Percentiles rank a stretch among this genome's conserved stretches.
phyloP scores from a whole-genome alignment of 1,140 invertebrate species.

The Frieseomelitta varia region DNA sequence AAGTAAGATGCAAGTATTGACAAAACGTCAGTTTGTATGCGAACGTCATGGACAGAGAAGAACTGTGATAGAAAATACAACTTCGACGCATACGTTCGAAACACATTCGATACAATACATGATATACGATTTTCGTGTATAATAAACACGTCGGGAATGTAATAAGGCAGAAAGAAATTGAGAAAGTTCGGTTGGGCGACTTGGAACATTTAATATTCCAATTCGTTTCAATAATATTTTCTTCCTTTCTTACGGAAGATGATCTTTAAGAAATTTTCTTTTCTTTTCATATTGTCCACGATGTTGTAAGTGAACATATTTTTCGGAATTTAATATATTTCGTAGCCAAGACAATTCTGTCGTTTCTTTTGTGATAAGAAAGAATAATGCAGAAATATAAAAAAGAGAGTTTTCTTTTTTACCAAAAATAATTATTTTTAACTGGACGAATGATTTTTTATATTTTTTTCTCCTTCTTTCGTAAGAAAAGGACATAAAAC shows the following conservation, averaged over 20 bases:
- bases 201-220: background rate
- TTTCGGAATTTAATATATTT: too few relatives aligned
- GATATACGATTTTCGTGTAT: background rate
- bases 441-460: too few relatives aligned
- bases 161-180: background rate
- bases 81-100: background rate
- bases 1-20: background rate
- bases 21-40: background rate
- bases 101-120: background rate
- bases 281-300: background rate
- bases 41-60: conserved; percentile 2
- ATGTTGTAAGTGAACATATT: background rate
- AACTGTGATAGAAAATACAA: background rate
- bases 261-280: background rate
- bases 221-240: background rate
- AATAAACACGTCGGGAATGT: background rate
- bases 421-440: too few relatives aligned
- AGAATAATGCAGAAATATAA: too few relatives aligned
- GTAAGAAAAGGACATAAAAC: too few relatives aligned
- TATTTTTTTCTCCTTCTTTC: too few relatives aligned
- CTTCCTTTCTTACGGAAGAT: background rate
- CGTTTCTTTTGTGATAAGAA: too few relatives aligned
- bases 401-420: too few relatives aligned
- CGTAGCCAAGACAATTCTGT: too few relatives aligned
- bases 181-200: background rate